Conservation (phyloP, 2,113 vertebrate species). For the Cryptotis parvus region DNA sequence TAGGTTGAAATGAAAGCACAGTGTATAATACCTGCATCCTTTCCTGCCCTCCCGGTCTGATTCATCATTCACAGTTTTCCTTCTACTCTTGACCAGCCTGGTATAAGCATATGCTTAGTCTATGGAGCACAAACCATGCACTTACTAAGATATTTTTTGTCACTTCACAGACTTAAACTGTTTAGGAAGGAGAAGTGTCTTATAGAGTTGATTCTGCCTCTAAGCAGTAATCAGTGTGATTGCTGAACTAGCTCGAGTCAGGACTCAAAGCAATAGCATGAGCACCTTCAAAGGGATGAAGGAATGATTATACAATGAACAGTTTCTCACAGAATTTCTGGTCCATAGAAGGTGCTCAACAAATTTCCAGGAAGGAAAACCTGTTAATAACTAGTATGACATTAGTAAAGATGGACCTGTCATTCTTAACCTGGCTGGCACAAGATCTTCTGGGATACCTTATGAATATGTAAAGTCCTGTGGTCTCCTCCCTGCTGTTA, state of each 20-base stretch:
- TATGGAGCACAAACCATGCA: too few relatives aligned
- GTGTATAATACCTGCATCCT: background rate
- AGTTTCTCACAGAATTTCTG: background rate
- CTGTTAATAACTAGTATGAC: background rate
- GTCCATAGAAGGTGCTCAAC: background rate
- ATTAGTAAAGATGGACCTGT: background rate
- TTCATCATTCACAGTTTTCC: too few relatives aligned
- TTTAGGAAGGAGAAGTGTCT: background rate
- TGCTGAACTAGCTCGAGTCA: background rate
- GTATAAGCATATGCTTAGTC: too few relatives aligned
- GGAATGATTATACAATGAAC: background rate
- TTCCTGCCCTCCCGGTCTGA: background rate
- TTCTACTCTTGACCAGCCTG: too few relatives aligned
- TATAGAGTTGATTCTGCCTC: background rate
- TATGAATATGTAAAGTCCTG: background rate
- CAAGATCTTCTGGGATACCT: background rate
- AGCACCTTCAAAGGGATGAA: conserved; percentile 10
- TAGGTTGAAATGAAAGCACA: background rate
- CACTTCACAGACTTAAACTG: background rate
- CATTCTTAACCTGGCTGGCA: background rate
- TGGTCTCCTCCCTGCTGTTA: background rate
- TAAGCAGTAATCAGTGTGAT: too few relatives aligned
- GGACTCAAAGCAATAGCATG: background rate
- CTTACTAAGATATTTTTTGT: background rate
- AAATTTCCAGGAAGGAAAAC: background rate